A percentile compares a stretch with the other conserved stretches of the same genome.
Conservation (phyloP, 2,888 invertebrate species). For the Caenorhabditis japonica region DNA sequence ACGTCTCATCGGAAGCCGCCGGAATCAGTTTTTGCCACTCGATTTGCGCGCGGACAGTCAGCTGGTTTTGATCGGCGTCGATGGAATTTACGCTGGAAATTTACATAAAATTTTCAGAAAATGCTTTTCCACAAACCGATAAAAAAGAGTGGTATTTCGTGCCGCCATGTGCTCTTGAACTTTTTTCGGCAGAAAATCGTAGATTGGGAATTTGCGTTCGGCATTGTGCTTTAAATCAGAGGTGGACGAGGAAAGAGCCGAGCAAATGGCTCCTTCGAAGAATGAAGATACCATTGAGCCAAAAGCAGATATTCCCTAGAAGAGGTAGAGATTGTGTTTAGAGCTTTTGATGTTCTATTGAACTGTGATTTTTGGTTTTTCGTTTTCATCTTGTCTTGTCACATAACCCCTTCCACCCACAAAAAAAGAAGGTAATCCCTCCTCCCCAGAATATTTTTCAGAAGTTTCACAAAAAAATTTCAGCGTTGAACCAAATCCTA, state of each 20-base stretch:
- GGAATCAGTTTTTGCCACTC: slow-evolving; percentile 64
- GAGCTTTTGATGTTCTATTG: too few species aligned
- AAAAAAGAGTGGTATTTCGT: slow-evolving; percentile 56
- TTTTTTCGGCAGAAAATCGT: slow-evolving; percentile 66
- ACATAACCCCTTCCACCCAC: too few species aligned
- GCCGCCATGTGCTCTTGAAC: slow-evolving; percentile 66
- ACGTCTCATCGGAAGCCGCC: slow-evolving; percentile 15
- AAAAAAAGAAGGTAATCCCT: too few species aligned
- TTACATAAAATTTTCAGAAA: not conserved
- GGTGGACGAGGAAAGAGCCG: slow-evolving; percentile 33
- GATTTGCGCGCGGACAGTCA: slow-evolving; percentile 64
- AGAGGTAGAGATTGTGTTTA: too few species aligned
- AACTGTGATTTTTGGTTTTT: not conserved
- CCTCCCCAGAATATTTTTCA: too few species aligned
- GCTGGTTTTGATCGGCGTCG: slow-evolving; percentile 66
- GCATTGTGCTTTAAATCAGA: slow-evolving; percentile 35
- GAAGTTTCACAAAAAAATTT: too few species aligned
- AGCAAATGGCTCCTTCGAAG: slow-evolving; percentile 47
- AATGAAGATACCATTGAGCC: slow-evolving; percentile 41
- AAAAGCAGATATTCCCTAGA: slow-evolving; percentile 48
- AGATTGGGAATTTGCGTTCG: slow-evolving; percentile 64
- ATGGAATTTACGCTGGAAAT: slow-evolving; percentile 56
- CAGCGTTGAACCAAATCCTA: too few species aligned
- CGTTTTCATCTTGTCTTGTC: too few species aligned
- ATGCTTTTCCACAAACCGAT: slow-evolving; percentile 14